A percentile compares a stretch with the other conserved stretches of the same genome.
These are phyloP conservation scores for Megalonaias nervosa DNA, from an alignment of 1,140 invertebrate genomes.

Conservation along the genomic window DNA sequence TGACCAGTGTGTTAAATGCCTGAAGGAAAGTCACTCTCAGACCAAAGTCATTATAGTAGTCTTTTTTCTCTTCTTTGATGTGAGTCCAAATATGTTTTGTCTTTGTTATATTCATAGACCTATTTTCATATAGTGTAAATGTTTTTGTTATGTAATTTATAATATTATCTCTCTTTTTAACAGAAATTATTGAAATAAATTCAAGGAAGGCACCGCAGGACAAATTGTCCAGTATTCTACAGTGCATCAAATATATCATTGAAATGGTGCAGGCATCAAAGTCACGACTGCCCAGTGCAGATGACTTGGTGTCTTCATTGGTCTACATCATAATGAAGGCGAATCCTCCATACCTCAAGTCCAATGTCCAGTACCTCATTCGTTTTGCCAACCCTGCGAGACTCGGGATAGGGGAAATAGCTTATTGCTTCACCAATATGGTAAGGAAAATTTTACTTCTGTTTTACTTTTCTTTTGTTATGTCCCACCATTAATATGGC, in stretches of 20 bases:
- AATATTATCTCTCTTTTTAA: conserved; percentile 22
- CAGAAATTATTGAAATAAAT: conserved; percentile 94
- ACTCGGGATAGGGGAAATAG: conserved; percentile 95
- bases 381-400: conserved; percentile 91
- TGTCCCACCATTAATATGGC: too few species aligned
- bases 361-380: conserved; percentile 97
- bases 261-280: conserved; percentile 81
- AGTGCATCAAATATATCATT: conserved; percentile 93
- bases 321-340: conserved; percentile 98
- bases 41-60: too few species aligned
- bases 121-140: too few species aligned
- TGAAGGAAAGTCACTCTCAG: too few species aligned
- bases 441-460: conserved; percentile 74
- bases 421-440: conserved; percentile 99
- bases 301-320: conserved; percentile 97
- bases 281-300: conserved; percentile 83
- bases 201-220: conserved; percentile 92
- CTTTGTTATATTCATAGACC: too few species aligned
- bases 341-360: conserved; percentile 97
- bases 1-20: too few species aligned
- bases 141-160: too few species aligned
- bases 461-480: neutral
- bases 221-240: conserved; percentile 92
- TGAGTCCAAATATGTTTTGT: too few species aligned
- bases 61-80: too few species aligned